Base-by-base conservation (phyloP, 92 coral and sea anemone genomes). In the Porites cylindrica region DNA sequence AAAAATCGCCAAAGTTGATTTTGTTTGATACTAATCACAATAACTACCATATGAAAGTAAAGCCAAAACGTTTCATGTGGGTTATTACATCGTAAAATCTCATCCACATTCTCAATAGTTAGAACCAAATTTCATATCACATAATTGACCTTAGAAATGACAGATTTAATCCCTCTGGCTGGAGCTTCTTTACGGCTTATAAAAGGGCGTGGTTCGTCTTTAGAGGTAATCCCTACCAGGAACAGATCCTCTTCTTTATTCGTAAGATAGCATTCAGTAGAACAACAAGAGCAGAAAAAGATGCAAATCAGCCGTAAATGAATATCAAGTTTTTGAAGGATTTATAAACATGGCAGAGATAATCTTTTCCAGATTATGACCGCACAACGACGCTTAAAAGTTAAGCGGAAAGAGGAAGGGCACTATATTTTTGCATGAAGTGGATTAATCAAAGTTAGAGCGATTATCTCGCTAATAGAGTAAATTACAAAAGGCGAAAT, bases 391-490 rank as follows among this genome's bases (percentile, higher is more conserved):
- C 29, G 87, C 87, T 83, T 16, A 19, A 23, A 83, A 64, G 66
- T 17, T 7, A 73, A 70, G 72, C 72, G 80, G 29, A 83, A 83
- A 74, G 75, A 83, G 87, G 73, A 63, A 73, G 80, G 80, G 80
- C 73, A 83, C 65, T 24, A 63, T 64, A 50, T 58, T 72, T 83
- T 83, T 60, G 72, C 68, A 38, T 62, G 80, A 73, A 83, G 50
- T 72, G 64, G 74, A 83, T 83, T 83, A 83, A 83, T 75, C 87
- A 83, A 65, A 82, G 70, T 83, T 56, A 14, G 50, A 83, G 64
- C 79, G 74, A 83, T n/a, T 83, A 47, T 72, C 79, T 72, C 38
- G 23, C 53, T 50, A n/a, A 23, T 43, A 72, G 61, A 43, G 47
- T 32, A 63, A 7, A 73, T 17, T 20, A 19, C 8, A 67, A 21